Base-by-base conservation (phyloP, 1,140 invertebrate genomes). In the Tetramorium parvispinum region DNA sequence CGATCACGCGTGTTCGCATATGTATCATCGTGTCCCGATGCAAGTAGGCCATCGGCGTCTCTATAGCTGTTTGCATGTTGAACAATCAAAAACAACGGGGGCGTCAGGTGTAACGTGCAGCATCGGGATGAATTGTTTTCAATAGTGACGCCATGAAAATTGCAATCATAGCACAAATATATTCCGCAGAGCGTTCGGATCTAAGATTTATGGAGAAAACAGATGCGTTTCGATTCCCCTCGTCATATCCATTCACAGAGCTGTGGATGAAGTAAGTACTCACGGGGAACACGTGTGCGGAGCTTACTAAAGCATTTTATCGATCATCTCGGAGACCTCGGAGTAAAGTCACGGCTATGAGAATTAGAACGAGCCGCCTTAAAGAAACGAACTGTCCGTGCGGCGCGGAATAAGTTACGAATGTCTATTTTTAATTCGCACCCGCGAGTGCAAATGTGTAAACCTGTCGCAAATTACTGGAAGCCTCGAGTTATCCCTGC, bases 71-170 rank as follows among this genome's bases (percentile, higher is more conserved):
- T 89, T 89, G 87, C 78, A 82, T 76, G 66, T 90, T 87, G 87
- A 91, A 92, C 91, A 92, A 91, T 92, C 87, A 83, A 88, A 92
- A 92, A 88, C 89, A 81, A 76, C 43, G 40, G 27, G 27, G 16
- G 59, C n/a, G 71, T 83, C 21, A 40, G 49, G 49, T 70, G 18
- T 65, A 57, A 68, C 43, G 32, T 37, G 18, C 1, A 16, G 8
- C 21, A 68, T 66, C 65, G 40, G 27, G 4, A 37, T 24, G 4
- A 46, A 83, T 59, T 43, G 79, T 75, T 59, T 27, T 55, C 10
- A 57, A 32, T 53, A 65, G 43, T 1, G 49, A 53, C n/a, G 32
- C 21, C 40, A 63, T 8, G 7, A 49, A 59, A 55, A 83, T 73
- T n/a, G 53, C 3, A 24, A 43, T 79, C 51, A 21, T 37, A 59